Conservation (phyloP, 2,113 vertebrate species). For the Colistium nudipinnis region DNA sequence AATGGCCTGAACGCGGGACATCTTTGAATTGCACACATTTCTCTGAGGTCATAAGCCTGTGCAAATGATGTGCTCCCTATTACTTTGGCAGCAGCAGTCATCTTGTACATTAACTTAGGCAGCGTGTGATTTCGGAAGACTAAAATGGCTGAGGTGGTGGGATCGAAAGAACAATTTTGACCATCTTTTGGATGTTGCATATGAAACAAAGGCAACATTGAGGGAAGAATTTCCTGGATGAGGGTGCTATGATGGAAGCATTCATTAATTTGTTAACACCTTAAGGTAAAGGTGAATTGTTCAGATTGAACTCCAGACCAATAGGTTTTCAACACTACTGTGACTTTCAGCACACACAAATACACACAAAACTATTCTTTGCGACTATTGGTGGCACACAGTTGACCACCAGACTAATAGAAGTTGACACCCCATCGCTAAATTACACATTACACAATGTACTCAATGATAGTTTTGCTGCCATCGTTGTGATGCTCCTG, state of each 20-base stretch:
- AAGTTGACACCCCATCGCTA: slow-evolving; percentile 26
- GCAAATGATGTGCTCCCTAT: not conserved
- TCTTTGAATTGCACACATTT: slow-evolving; percentile 32
- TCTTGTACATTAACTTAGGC: not conserved
- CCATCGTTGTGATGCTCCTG: slow-evolving; percentile 7
- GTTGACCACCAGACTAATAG: slow-evolving; percentile 21
- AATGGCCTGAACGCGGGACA: not conserved
- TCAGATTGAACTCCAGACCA: not conserved
- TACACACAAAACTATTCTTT: not conserved
- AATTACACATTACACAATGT: not conserved
- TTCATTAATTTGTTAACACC: too few relatives aligned
- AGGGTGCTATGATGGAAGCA: too few relatives aligned
- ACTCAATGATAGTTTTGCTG: slow-evolving; percentile 9
- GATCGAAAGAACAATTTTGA: too few relatives aligned
- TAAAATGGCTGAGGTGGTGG: not conserved
- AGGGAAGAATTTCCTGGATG: too few relatives aligned
- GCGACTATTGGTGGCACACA: not conserved
- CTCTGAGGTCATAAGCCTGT: not conserved
- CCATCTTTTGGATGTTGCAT: too few relatives aligned
- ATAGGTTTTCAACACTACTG: too few relatives aligned
- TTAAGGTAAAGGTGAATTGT: not conserved
- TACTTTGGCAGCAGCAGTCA: not conserved
- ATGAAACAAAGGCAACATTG: too few relatives aligned
- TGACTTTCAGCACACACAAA: not conserved
- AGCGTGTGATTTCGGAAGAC: not conserved